Base-by-base conservation (phyloP, 2,113 vertebrate genomes). In the Sorex fumeus region DNA sequence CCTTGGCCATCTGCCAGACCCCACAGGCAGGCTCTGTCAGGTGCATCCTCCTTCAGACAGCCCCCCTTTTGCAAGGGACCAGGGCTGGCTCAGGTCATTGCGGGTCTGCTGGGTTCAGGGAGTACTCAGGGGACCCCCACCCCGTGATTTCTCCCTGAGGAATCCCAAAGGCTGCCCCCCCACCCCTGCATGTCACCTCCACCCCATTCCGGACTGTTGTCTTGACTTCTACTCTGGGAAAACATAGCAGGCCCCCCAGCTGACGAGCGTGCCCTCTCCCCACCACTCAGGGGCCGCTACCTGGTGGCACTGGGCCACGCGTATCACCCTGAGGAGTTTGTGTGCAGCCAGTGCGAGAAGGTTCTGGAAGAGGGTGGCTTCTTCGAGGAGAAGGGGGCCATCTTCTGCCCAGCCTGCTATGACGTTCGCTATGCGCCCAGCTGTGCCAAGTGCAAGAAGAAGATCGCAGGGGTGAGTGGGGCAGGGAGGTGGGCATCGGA, bases 391-490 rank as follows among this genome's bases (percentile, higher is more conserved):
- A 98, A 98, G 87, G 99, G 99, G 40, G 98, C 99, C 11, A 98
- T 99, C 96, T 99, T 99, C 97, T 99, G 99, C 79, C 98, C 99
- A 28, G 98, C 98, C 93, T 99, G 99, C 97, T 98, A 99, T 0
- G 99, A 99, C 84, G 98, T 98, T 34, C 98, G 99, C 96, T 99
- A 99, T 0, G 99, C 99, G 0, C 99, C 99, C 27, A 99, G 97
- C 98, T 99, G 99, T 0, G 98, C 98, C 97, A 99, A 99, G 96
- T 99, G 99, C 98, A 99, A 99, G 98, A 99, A 99, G 98, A 99
- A 98, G 97, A 99, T 99, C 95, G 98, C 99, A 0, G 99, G 99
- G 97, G 99, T 99, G 96, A 98, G 98, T 95, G 30, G 47, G 80
- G 79, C 60, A 84, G 79, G 34, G 1, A 30, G 36, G 36, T 1